Conservation (phyloP, 2,888 invertebrate species). For the Orthosia gothica region DNA sequence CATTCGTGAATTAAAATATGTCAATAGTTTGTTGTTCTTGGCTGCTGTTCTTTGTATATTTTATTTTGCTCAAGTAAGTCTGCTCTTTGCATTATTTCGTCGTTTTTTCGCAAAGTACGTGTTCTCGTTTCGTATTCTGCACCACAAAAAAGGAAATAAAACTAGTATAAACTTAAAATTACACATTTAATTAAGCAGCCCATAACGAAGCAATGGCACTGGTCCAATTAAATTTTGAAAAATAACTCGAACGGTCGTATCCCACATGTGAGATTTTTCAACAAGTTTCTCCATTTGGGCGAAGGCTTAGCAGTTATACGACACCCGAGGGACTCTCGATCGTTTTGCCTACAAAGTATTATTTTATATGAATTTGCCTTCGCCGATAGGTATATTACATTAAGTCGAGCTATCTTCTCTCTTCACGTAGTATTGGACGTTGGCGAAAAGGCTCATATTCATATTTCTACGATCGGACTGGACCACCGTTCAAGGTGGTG, state of each 20-base stretch:
- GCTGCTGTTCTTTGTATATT: slow-evolving; percentile 15
- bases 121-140: slow-evolving; percentile 28
- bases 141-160: slow-evolving; percentile 26
- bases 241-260: slow-evolving; percentile 75
- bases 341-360: slow-evolving; percentile 87
- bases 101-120: slow-evolving; percentile 13
- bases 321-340: slow-evolving; percentile 82
- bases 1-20: slow-evolving; percentile 59
- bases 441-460: slow-evolving; percentile 80
- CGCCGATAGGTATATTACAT: slow-evolving; percentile 79
- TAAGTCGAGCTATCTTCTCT: slow-evolving; percentile 78
- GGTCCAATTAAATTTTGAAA: slow-evolving; percentile 65
- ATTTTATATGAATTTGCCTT: slow-evolving; percentile 85
- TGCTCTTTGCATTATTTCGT: slow-evolving; percentile 32
- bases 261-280: slow-evolving; percentile 85
- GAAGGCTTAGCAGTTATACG: slow-evolving; percentile 87
- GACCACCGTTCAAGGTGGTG: slow-evolving; percentile 79
- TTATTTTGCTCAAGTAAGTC: slow-evolving; percentile 32
- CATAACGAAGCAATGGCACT: slow-evolving; percentile 32
- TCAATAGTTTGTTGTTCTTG: slow-evolving; percentile 48
- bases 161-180: slow-evolving; percentile 9
- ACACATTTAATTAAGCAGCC: slow-evolving; percentile 41
- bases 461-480: slow-evolving; percentile 73
- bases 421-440: slow-evolving; percentile 75
- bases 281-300: slow-evolving; percentile 87